Base-by-base conservation (phyloP, 2,888 invertebrate species). In the Tenthredo scrophulariae region DNA sequence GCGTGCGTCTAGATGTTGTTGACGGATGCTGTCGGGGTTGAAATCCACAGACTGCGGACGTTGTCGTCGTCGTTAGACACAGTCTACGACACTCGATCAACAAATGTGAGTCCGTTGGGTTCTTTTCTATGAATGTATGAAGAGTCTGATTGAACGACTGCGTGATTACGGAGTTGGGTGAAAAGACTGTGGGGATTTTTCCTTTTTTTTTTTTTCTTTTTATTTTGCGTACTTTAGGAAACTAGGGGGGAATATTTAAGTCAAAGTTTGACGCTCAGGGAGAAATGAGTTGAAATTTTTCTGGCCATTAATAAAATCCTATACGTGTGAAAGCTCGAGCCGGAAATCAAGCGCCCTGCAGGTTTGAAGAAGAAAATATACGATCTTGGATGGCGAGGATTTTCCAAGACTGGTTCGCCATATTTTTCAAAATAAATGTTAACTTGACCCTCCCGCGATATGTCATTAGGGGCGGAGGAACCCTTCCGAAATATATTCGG, bases 1-100 rank as follows among this genome's bases (percentile, higher is more conserved):
- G 13, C 43, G 13, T 40, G 33, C 43, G n/a, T 4, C 54, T 89
- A 88, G 84, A 88, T 89, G 89, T 89, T 88, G 87, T 87, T 90
- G 89, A 89, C 88, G 87, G 89, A 89, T 89, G 88, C 84, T 86
- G 85, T 85, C 84, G 86, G 87, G 86, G 85, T 87, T 54, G 50
- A 29, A 43, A 40, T 58, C 77, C 29, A 18, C 50, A 50, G 54
- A 26, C 26, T 77, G 37, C 10, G 77, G 29, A 54, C 77, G 13
- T 43, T 15, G 50, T 43, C 26, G 50, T 33, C 50, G 54, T 77
- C 77, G 50, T 50, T 54, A 33, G 77, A 33, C 26, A 10, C 18
- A 54, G 46, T 54, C 54, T n/a, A 77, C 22, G n/a, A 40, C 29
- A 74, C 72, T 74, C 43, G 26, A 74, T 43, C 72, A 43, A 43